Evolutionary conservation across 2,113 vertebrate species (phyloP).

Genomic region (Stigmatopora argus): DNA sequence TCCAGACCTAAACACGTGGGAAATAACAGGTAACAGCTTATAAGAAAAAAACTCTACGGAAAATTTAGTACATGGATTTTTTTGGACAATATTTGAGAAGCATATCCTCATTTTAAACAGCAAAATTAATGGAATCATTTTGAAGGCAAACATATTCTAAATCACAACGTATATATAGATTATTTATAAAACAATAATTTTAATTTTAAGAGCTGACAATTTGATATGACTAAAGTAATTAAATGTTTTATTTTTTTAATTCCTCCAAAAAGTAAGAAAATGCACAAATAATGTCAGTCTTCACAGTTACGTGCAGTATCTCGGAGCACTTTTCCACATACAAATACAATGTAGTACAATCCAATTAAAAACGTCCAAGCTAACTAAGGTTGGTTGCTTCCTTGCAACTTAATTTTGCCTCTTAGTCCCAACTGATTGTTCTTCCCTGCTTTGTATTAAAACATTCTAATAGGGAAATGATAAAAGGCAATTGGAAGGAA

Average conservation of each 20-base stretch:
- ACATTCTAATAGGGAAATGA: neutral
- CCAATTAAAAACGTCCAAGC: neutral
- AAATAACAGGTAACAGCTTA: neutral
- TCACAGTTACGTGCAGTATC: neutral
- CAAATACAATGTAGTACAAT: neutral
- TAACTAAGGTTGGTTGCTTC: neutral
- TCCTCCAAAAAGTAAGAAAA: too few species aligned
- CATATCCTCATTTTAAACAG: too few species aligned
- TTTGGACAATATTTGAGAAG: too few species aligned
- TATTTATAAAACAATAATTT: too few species aligned
- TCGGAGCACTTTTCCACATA: neutral
- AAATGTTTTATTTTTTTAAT: too few species aligned
- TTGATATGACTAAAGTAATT: too few species aligned
- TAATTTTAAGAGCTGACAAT: too few species aligned
- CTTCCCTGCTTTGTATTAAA: neutral
- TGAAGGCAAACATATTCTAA: too few species aligned
- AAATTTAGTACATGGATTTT: too few species aligned
- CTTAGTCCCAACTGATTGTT: neutral
- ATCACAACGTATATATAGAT: too few species aligned
- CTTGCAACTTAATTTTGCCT: neutral
- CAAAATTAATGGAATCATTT: too few species aligned
- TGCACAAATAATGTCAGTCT: neutral
- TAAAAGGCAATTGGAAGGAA: neutral
- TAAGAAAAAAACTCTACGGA: neutral
- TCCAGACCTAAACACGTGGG: slow-evolving; percentile 76